These are phyloP conservation scores for Pachycephus smyrnensis DNA, from an alignment of 2,888 invertebrate genomes.

Conservation along the genomic window DNA sequence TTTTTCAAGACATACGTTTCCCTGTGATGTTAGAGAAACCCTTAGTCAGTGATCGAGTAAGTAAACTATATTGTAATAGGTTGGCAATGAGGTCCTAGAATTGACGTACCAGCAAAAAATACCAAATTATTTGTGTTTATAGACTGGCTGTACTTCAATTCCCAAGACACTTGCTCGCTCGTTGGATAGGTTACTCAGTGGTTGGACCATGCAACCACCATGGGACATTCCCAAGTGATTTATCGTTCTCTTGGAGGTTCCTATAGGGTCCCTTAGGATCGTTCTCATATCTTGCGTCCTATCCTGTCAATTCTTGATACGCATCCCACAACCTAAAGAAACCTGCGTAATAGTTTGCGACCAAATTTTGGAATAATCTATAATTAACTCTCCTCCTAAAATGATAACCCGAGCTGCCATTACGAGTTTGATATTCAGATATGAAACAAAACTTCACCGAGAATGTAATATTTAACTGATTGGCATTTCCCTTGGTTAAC, in stretches of 20 bases:
- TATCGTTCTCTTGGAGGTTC: background rate
- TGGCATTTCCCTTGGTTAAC: background rate
- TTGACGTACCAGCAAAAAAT: too few relatives aligned
- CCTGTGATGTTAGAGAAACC: background rate
- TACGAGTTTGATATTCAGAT: background rate
- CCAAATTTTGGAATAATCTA: background rate
- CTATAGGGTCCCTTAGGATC: background rate
- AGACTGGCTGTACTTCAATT: too few relatives aligned
- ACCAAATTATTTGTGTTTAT: background rate
- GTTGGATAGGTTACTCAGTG: background rate
- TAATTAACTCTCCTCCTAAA: background rate
- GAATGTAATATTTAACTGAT: background rate
- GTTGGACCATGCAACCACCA: background rate
- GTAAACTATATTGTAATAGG: background rate
- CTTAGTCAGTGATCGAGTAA: background rate
- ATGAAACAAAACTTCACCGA: background rate
- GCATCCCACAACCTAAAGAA: background rate
- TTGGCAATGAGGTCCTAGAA: background rate
- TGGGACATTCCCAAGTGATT: background rate
- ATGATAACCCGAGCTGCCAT: background rate
- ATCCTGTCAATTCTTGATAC: background rate
- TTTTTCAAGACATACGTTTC: background rate
- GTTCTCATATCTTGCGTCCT: background rate
- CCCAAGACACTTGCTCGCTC: background rate
- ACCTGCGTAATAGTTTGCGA: background rate